Evolutionary conservation across 2,888 invertebrate genomes (phyloP).

Genomic region (Drosophila histrio): DNA sequence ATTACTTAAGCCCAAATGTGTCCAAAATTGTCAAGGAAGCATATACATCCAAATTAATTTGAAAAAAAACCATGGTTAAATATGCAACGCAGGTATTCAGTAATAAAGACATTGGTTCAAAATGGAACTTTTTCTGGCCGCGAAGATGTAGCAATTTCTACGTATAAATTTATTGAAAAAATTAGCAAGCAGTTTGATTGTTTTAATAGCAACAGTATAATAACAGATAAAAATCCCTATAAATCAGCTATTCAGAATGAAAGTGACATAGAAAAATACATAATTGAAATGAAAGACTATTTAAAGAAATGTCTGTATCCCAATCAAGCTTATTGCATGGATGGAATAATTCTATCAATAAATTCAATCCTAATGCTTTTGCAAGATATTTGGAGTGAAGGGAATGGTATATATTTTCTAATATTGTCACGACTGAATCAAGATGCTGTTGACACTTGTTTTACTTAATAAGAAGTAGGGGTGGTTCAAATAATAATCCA

Average conservation of each 20-base stretch:
- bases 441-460: slow-evolving; percentile 11
- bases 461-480: slow-evolving; percentile 20
- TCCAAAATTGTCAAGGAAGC: slow-evolving; percentile 3
- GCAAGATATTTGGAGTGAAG: neutral
- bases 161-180: slow-evolving; percentile 5
- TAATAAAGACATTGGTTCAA: no score
- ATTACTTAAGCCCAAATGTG: slow-evolving; percentile 6
- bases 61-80: no score
- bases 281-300: slow-evolving; percentile 9
- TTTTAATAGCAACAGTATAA: no score
- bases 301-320: slow-evolving; percentile 9
- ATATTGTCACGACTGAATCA: slow-evolving; percentile 12
- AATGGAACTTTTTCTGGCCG: no score
- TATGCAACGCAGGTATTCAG: no score
- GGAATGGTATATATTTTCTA: neutral
- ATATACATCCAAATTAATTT: neutral
- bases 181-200: slow-evolving; percentile 8
- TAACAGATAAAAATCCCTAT: neutral
- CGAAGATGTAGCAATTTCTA: neutral
- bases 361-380: no score
- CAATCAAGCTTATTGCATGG: no score
- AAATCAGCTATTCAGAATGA: slow-evolving; percentile 4
- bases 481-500: slow-evolving; percentile 13
- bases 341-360: no score
- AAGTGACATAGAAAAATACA: slow-evolving; percentile 5